These are phyloP conservation scores for Amazona guildingii DNA, from an alignment of 2,113 vertebrate genomes.

Conservation along the genomic window DNA sequence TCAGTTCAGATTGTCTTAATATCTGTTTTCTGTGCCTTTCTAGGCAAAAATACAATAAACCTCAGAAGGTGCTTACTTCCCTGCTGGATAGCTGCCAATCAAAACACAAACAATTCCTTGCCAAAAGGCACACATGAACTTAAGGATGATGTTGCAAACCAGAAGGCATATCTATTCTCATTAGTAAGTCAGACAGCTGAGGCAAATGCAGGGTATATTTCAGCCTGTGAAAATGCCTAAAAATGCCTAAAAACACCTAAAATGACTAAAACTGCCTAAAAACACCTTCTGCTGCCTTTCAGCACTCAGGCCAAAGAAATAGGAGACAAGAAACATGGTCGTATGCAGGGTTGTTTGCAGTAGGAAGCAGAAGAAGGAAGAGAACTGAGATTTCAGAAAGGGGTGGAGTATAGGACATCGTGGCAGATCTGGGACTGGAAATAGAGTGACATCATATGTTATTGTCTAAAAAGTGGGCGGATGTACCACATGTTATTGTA, in stretches of 20 bases:
- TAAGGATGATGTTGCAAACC: background rate
- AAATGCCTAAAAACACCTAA: background rate
- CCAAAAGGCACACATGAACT: background rate
- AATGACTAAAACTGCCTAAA: background rate
- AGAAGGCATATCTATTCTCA: background rate
- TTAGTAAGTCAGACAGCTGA: background rate
- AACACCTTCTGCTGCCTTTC: background rate
- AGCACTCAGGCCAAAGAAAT: background rate
- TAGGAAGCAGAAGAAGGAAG: background rate
- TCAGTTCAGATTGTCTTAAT: background rate
- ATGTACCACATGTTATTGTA: background rate
- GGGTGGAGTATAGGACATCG: background rate
- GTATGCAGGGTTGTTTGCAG: background rate
- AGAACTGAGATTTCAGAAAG: background rate
- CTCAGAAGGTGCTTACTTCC: background rate
- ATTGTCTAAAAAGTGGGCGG: background rate
- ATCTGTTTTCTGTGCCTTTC: background rate
- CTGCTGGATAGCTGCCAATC: background rate
- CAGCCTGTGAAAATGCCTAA: background rate
- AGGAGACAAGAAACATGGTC: background rate
- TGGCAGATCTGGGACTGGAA: background rate
- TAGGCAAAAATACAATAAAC: background rate
- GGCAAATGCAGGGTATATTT: background rate
- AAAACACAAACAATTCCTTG: background rate
- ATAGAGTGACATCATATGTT: background rate